phyloP scores from a whole-genome alignment of 2,888 invertebrate species.

The Cepaea hortensis region DNA sequence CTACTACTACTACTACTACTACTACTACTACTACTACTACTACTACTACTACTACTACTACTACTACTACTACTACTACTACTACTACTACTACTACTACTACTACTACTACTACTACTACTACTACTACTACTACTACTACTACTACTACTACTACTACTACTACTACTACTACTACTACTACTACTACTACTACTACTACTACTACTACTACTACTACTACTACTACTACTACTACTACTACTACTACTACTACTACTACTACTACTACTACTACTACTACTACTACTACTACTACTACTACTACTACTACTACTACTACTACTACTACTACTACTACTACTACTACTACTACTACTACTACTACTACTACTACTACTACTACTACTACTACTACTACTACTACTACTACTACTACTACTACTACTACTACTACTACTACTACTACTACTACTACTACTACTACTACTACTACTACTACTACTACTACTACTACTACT shows the following conservation, averaged over 20 bases:
- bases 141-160: too few relatives aligned
- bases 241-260: background rate
- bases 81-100: too few relatives aligned
- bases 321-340: conserved; percentile 4
- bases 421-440: background rate
- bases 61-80: too few relatives aligned
- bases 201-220: conserved; percentile 22
- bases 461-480: conserved; percentile 25
- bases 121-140: too few relatives aligned
- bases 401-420: conserved; percentile 22
- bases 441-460: conserved; percentile 29
- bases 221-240: conserved; percentile 22
- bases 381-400: conserved; percentile 28
- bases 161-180: too few relatives aligned
- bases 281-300: conserved; percentile 25
- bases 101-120: too few relatives aligned
- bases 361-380: conserved; percentile 20
- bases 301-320: conserved; percentile 22
- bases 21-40: too few relatives aligned
- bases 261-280: conserved; percentile 29
- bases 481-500: conserved; percentile 22
- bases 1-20: too few relatives aligned
- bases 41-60: too few relatives aligned
- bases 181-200: too few relatives aligned
- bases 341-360: conserved; percentile 26